Evolutionary conservation across 2,113 vertebrate species (phyloP).

Genomic region (Clarias gariepinus): DNA sequence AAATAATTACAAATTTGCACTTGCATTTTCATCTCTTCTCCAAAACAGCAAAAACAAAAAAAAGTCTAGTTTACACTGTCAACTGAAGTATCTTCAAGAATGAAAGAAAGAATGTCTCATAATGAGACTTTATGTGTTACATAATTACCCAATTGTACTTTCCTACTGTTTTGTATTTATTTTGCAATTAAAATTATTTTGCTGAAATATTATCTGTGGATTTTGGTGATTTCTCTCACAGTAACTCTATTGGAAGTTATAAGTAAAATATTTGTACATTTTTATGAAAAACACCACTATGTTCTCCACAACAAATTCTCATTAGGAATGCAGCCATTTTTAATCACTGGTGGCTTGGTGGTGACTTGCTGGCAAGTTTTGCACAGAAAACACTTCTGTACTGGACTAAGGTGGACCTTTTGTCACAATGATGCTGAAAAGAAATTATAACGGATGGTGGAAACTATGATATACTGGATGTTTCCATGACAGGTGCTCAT

Average conservation of each 20-base stretch:
- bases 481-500: slow-evolving; percentile 2
- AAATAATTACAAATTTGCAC: not conserved
- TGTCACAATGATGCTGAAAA: not conserved
- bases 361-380: too few species aligned
- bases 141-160: not conserved
- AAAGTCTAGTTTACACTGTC: not conserved
- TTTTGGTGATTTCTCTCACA: not conserved
- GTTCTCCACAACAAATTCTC: not conserved
- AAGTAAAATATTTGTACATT: not conserved
- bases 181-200: slow-evolving; percentile 40
- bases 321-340: not conserved
- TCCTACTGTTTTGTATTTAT: slow-evolving; percentile 47
- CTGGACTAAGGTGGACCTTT: slow-evolving; percentile 2
- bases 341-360: not conserved
- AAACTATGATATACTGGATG: not conserved
- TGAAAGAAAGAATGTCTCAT: slow-evolving; percentile 44
- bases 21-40: not conserved
- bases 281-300: not conserved
- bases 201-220: not conserved
- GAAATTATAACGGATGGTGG: not conserved
- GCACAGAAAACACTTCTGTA: not conserved
- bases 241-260: not conserved
- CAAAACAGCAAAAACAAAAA: slow-evolving; percentile 14
- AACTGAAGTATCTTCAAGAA: slow-evolving; percentile 31
- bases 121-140: slow-evolving; percentile 44